These are phyloP conservation scores for Enteromius argenteus DNA, from an alignment of 2,797 vertebrate species.

Conservation along the genomic window DNA sequence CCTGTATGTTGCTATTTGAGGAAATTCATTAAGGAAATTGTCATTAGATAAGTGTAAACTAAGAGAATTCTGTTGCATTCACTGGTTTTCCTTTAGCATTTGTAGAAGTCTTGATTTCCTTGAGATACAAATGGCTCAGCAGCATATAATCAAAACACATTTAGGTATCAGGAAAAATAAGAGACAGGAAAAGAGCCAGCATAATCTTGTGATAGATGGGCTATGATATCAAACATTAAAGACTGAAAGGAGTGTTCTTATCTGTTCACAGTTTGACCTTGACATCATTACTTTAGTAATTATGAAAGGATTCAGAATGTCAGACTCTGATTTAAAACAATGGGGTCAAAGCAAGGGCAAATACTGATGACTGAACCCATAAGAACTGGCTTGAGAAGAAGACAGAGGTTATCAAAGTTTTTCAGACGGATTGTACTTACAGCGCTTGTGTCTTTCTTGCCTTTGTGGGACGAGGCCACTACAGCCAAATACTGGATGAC, in stretches of 20 bases:
- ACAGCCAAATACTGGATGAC: slow-evolving; percentile 97
- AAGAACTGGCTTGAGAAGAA: slow-evolving; percentile 14
- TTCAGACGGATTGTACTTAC: slow-evolving; percentile 79
- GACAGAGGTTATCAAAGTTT: neutral
- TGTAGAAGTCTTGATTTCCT: neutral
- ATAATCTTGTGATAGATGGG: slow-evolving; percentile 4
- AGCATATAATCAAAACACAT: slow-evolving; percentile 1
- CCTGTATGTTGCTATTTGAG: slow-evolving; percentile 69
- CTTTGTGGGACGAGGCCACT: slow-evolving; percentile 94
- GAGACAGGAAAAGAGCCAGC: neutral
- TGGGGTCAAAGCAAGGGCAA: slow-evolving; percentile 9
- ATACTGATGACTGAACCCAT: neutral
- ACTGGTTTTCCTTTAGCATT: neutral
- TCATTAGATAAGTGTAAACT: slow-evolving; percentile 46
- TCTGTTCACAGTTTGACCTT: slow-evolving; percentile 1
- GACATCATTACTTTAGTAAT: slow-evolving; percentile 10
- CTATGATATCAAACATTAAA: neutral
- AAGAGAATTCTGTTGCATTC: slow-evolving; percentile 17
- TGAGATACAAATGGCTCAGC: slow-evolving; percentile 4
- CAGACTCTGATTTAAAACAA: slow-evolving; percentile 15
- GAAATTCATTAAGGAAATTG: slow-evolving; percentile 51
- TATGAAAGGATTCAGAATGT: slow-evolving; percentile 19
- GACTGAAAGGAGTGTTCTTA: neutral
- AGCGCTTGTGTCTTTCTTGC: slow-evolving; percentile 91
- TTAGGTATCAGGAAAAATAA: neutral